Evolutionary conservation across 2,113 vertebrate genomes (phyloP), one percentile per base, ranked within the genome.

Genomic region (Mustelus asterias): DNA sequence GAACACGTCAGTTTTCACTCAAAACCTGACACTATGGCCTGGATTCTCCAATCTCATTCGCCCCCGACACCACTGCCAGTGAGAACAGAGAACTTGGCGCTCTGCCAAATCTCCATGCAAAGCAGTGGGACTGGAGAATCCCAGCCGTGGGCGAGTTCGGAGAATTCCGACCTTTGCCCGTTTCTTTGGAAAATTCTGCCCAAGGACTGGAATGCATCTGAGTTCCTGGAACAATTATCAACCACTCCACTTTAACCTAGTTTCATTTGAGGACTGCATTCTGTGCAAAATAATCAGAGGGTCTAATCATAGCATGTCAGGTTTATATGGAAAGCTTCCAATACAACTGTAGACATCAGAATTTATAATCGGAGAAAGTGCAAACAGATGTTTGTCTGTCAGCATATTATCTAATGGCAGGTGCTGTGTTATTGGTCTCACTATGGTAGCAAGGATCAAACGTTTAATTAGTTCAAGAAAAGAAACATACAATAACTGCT

Each of bases 351-450:
- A 58, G 89, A 93, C 33, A 22, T 93, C 89, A 63, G n/a, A 67
- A 93, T 65, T 37, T 65, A 93, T 93, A 65, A 65, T 65, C 37
- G 33, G 89, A 65, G n/a, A 67, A 65, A 63, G 14, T 65, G 89
- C 89, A 93, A 93, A 65, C 60, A 63, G 89, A 93, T 93, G 89
- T 41, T 9, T 44, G 29, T 37, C 29, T 65, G 33, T 37, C 89
- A 93, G 37, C 89, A 92, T 63, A 92, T 65, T 37, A 93, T 93
- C n/a, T 65, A 93, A 93, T 65, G 63, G 89, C 60, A 93, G 89
- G 29, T 93, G 89, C 60, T 20, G n/a, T 93, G 60, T 93, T 67
- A 65, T 33, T 89, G 86, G 48, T 60, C 86, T 89, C 48, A 29
- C 48, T 65, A 65, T 63, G 63, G 89, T 93, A 93, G 63, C 60